phyloP scores from a whole-genome alignment of 2,888 invertebrate species.

The Apotomis capreana region DNA sequence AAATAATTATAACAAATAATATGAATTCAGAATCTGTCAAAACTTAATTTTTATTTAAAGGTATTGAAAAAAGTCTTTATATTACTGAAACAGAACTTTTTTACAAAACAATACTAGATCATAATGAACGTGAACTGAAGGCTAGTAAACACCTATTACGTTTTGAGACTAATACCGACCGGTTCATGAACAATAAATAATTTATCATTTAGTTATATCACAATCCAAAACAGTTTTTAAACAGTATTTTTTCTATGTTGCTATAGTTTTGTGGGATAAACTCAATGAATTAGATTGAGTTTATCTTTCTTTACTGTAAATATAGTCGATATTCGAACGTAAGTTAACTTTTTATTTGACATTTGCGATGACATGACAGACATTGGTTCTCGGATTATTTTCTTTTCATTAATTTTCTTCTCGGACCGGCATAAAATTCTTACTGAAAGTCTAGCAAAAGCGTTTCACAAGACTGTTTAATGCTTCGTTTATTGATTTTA shows the following conservation, averaged over 20 bases:
- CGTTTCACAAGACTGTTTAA: constrained; percentile 45
- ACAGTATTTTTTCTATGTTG: too few relatives aligned
- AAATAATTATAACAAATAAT: neutral
- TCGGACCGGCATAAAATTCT: constrained; percentile 13
- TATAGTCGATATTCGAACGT: neutral
- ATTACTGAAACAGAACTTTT: too few relatives aligned
- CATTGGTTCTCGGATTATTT: neutral
- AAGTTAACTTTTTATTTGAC: neutral
- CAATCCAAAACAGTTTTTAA: too few relatives aligned
- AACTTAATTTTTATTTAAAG: neutral
- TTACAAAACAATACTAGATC: too few relatives aligned
- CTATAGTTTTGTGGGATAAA: too few relatives aligned
- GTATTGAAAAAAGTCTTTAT: neutral
- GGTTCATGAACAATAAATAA: too few relatives aligned
- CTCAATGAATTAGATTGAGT: too few relatives aligned
- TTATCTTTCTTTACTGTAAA: neutral
- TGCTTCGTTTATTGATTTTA: constrained; percentile 62
- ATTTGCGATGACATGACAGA: constrained; percentile 4
- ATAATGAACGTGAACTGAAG: too few relatives aligned
- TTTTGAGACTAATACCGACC: too few relatives aligned
- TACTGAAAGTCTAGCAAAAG: constrained; percentile 1
- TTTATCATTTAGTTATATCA: too few relatives aligned
- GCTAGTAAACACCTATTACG: too few relatives aligned
- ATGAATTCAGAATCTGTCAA: neutral
- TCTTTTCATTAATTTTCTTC: constrained; percentile 5